These are phyloP conservation scores for Dendrocopos noguchii DNA, from an alignment of 2,113 vertebrate species.

Conservation along the genomic window DNA sequence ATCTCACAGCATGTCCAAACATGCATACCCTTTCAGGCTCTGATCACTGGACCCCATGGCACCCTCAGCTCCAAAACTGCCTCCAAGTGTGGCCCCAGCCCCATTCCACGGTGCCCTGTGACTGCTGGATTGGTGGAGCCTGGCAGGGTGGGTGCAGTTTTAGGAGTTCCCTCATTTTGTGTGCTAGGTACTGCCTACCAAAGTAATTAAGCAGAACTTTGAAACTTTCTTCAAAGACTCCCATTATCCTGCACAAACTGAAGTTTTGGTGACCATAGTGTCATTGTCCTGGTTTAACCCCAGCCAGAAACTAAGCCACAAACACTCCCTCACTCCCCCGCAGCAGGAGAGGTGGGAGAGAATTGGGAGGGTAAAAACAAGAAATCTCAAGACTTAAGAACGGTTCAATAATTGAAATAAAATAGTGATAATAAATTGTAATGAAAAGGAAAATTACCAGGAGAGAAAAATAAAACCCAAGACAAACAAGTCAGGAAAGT, in stretches of 20 bases:
- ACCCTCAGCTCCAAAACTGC: neutral
- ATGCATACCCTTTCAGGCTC: neutral
- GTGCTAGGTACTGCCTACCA: neutral
- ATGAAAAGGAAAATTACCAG: neutral
- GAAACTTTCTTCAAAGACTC: neutral
- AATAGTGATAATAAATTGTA: neutral
- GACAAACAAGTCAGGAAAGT: neutral
- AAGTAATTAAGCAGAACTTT: neutral
- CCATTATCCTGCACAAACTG: neutral
- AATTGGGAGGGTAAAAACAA: neutral
- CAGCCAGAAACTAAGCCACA: neutral
- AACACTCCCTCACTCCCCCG: neutral
- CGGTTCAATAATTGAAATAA: neutral
- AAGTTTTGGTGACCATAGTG: neutral
- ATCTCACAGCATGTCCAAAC: neutral
- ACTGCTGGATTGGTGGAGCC: neutral
- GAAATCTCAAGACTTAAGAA: neutral
- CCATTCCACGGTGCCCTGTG: rapidly evolving
- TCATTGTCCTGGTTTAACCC: neutral
- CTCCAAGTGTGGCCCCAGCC: neutral
- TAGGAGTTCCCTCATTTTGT: neutral
- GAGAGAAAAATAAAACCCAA: neutral
- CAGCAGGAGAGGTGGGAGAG: neutral
- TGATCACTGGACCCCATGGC: neutral
- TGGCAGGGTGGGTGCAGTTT: rapidly evolving